Base-by-base conservation (phyloP, 2,888 invertebrate species). In the Papilio protenor region DNA sequence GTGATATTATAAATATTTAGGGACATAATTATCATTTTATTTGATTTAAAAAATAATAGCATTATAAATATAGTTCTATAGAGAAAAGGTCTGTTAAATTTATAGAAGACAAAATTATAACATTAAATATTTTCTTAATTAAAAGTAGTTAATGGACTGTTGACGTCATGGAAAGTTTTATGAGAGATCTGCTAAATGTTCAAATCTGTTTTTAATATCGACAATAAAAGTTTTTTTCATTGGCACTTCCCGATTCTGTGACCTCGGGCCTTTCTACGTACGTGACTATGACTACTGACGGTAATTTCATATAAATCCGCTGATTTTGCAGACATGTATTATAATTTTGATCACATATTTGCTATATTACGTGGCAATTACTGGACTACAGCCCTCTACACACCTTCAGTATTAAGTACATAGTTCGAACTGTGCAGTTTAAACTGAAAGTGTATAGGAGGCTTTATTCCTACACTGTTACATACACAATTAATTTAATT, bases 201-300 rank as follows among this genome's bases (percentile, higher is more conserved):
- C 33, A 16, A 57, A 72, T 77, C 21, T 49, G 52, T 66, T 66
- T 72, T 33, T 45, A 40, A 55, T 66, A 77, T 64, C 61, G 40
- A 64, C 14, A 49, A 27, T 72, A 49, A 40, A 64, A 52, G 27
- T 55, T 66, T 49, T 73, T 61, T 52, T 40, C 45, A 49, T 16
- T 61, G 27, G 57, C 69, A 69, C 66, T 77, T 77, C 77, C 77
- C 47, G 77, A 57, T 23, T 66, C 27, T 27, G 16, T 40, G n/a
- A n/a, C 66, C 69, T 47, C 69, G 52, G 23, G 47, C 52, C 40
- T 73, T 69, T 40, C 27, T 64, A 64, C 16, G 14, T 73, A 73
- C 73, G 73, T 77, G 66, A 64, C 40, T 55, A 21, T 77, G 66
- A 64, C 40, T 55, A 21, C n/a, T 40, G 61, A 64, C 18, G 23